These are phyloP conservation scores for Stichopus chloronotus DNA, from an alignment of 35 echinoderm and acorn worm species.

Conservation along the genomic window DNA sequence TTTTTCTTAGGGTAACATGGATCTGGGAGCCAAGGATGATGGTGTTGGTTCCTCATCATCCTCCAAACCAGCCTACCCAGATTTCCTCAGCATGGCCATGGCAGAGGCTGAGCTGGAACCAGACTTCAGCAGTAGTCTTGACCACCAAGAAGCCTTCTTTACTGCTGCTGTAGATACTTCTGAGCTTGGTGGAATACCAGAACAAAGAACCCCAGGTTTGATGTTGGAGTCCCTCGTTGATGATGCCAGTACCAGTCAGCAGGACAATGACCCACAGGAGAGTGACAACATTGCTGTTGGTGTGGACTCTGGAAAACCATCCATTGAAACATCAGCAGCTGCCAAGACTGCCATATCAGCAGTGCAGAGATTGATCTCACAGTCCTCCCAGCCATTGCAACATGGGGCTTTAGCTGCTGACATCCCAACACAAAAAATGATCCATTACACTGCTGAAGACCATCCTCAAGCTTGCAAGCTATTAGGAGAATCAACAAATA, in stretches of 20 bases:
- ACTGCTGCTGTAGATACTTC: neutral
- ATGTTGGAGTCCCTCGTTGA: constrained; percentile 33
- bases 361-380: constrained; percentile 38
- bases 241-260: neutral
- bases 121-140: neutral
- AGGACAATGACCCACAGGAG: neutral
- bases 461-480: neutral
- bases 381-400: constrained; percentile 35
- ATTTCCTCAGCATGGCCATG: constrained; percentile 65
- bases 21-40: neutral
- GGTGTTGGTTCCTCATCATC: constrained; percentile 6
- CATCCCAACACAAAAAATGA: constrained; percentile 51
- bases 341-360: constrained; percentile 27
- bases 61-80: constrained; percentile 35
- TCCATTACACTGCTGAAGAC: constrained; percentile 48
- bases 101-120: constrained; percentile 60
- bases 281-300: neutral
- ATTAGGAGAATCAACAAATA: neutral
- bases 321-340: neutral
- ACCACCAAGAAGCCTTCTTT: constrained; percentile 32
- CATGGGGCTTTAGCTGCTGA: constrained; percentile 34
- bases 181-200: constrained; percentile 39
- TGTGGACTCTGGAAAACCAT: neutral
- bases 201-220: constrained; percentile 1
- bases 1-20: constrained; percentile 35